Base-by-base conservation (phyloP, 1,140 invertebrate genomes). In the Drosophila athabasca region DNA sequence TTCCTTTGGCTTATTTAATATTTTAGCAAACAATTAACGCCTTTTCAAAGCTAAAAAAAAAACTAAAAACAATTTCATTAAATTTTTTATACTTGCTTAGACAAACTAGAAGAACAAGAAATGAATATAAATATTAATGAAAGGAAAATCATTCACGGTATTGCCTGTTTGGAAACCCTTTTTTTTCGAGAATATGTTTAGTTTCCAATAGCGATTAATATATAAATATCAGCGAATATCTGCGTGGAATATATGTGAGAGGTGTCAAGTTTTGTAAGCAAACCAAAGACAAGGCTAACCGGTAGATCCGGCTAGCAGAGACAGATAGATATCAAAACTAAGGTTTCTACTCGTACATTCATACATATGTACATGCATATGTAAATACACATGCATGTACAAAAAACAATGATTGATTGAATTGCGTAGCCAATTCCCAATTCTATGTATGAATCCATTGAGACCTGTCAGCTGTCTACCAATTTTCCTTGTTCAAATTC, bases 1-100 rank as follows among this genome's bases (percentile, higher is more conserved):
- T 84, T 83, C 62, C 60, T 75, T 61, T 77, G 76, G 80, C 79
- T 76, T 84, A 69, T 59, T 61, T 53, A 48, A 31, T 39, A 73
- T 60, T 45, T 53, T 65, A 54, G 68, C 55, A 65, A 69, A 70
- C 44, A 70, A 29, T 65, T 60, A 29, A 76, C 15, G 60, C 77
- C 77, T 65, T 81, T 78, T 68, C 65, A 41, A 49, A 73, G 45
- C 55, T 41, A 53, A 62, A 54, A 43, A 62, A 60, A 6, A 26
- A 19, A 19, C 17, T 19, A 1, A 53, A 49, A 39, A 39, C 31
- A 35, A 35, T 35, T 35, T 13, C 9, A 11, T 11, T 13, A 39
- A 11, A 39, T 13, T 39, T 29, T 69, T 68, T 69, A 39, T 58
- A 58, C 58, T 58, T 43, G n/a, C n/a, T n/a, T n/a, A n/a, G n/a